A percentile compares a stretch with the other conserved stretches of the same genome.
phyloP scores from a whole-genome alignment of 2,113 vertebrate species.

The Ivindomyrus marchei region DNA sequence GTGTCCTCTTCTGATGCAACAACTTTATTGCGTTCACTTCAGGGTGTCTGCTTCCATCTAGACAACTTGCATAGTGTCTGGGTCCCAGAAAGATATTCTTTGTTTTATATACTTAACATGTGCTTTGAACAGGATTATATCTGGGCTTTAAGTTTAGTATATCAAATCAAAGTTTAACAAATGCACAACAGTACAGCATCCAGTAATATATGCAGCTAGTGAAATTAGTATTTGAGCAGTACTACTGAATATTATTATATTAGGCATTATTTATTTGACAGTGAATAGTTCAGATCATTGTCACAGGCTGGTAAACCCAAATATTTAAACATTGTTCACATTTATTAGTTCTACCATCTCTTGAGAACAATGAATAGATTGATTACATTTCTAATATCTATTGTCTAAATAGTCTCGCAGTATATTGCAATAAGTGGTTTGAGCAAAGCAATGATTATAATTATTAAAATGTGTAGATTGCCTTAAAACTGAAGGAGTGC shows the following conservation, averaged over 20 bases:
- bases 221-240: background rate
- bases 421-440: background rate
- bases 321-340: background rate
- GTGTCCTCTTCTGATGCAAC: background rate
- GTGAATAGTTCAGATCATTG: background rate
- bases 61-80: background rate
- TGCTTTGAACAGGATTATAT: background rate
- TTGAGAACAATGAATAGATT: background rate
- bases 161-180: background rate
- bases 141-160: background rate
- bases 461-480: background rate
- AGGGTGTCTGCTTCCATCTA: background rate
- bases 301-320: background rate
- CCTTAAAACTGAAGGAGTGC: background rate
- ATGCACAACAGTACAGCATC: background rate
- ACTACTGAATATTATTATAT: background rate
- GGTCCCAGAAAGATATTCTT: background rate
- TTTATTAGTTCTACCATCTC: background rate
- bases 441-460: background rate
- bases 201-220: background rate
- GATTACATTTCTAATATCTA: background rate
- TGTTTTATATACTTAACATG: background rate
- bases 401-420: background rate
- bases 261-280: background rate
- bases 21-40: background rate